Evolutionary conservation across 1,140 invertebrate species (phyloP), one percentile per base, ranked within the genome.

Genomic region (Plectus sambesii): DNA sequence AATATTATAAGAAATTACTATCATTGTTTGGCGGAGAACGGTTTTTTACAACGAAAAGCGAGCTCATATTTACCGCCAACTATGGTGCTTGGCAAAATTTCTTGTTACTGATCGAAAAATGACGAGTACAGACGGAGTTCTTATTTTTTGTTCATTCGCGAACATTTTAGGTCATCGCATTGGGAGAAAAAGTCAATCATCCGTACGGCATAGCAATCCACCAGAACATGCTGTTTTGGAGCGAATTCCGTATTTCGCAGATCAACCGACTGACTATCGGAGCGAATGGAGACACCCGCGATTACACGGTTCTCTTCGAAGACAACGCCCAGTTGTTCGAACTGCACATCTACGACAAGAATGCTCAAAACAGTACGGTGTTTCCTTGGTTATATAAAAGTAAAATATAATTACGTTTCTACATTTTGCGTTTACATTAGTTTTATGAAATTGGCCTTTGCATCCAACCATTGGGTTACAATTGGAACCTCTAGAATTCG

Each of bases 241-340:
- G 76, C 17, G 76, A 78, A 72, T 77, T 77, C 61, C 72, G 74
- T 36, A 73, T 76, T 60, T 79, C 79, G 20, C 65, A 66, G 23
- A 40, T 36, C 9, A 55, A 26, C 33, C 42, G 53, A 38, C 26
- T 23, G 15, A 15, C 36, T 22, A 19, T 55, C 19, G 23, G 38
- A 22, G 47, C 25, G 5, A 33, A 46, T 8, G 48, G 37, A 5
- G 33, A 50, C 26, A 46, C 43, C 2, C 33, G 36, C 9, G 20
- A 49, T 6, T 33, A 48, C 9, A 24, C 27, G n/a, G 19, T 36
- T 15, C 24, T 51, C 22, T 51, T 37, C 22, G 33, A 51, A 26
- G 29, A 51, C 22, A 40, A 44, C 9, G 30, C 50, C 9, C 27
- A 39, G 5, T 23, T 53, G n/a, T 53, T 53, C 26, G 51, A 53